Evolutionary conservation across 2,797 vertebrate genomes (phyloP), one percentile per base, ranked within the genome.

Genomic region (Decapterus maruadsi): DNA sequence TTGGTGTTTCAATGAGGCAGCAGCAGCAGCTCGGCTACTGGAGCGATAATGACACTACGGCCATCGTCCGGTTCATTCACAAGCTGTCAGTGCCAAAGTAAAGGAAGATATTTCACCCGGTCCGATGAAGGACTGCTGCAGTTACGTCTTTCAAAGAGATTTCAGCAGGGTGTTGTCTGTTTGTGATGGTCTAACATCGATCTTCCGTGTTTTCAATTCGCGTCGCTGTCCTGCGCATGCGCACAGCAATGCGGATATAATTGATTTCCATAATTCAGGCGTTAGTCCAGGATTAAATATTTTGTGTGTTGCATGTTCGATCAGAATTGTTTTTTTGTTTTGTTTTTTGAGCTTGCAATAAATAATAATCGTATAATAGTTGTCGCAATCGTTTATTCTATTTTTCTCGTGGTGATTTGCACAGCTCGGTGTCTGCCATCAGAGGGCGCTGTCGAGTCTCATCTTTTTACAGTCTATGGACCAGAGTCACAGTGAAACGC

Each of bases 151-250:
- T 3, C 13, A 19, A 10, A 0, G 56, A 50, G 14, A 8, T 38
- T 1, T 51, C 40, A 50, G 34, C 20, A 10, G 14, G 2, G 22
- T 11, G 71, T 29, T 53, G 31, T 42, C 57, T 31, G 38, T 57
- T 31, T 43, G 0, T 2, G 20, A 11, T 43, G 13, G 2, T 14
- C 11, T 7, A 3, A 6, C 17, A 17, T 14, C 12, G 2, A 1
- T 0, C 82, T 90, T 91, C 91, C 91, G 78, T 29, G 83, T 89
- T 80, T 43, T 1, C 34, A 3, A 14, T 17, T 6, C 10, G 6
- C 3, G 2, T 10, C 2, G 1, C 13, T 22, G 45, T 0, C 74
- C 1, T 76, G 68, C 89, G 85, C 92, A 0, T 87, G 90, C 83
- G 87, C 83, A 73, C 0, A 43, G 0, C 1, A 3, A 31, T 19